A percentile compares a stretch with the other conserved stretches of the same genome.
Evolutionary conservation across 1,140 invertebrate genomes (phyloP).

Genomic region (Tachypleus tridentatus): DNA sequence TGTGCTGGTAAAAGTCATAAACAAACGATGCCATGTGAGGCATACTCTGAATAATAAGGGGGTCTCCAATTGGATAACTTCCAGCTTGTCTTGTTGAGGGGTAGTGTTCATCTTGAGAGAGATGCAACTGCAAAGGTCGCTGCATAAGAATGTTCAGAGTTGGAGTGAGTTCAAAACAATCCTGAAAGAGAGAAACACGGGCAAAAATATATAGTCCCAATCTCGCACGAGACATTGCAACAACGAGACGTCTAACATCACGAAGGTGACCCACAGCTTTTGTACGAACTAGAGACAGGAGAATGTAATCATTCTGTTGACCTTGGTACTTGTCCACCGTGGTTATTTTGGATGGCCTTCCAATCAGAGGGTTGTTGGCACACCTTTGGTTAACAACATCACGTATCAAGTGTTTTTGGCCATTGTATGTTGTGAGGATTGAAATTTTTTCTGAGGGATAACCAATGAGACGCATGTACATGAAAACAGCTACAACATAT

Average conservation of each 20-base stretch:
- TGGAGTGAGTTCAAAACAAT: constrained; percentile 91
- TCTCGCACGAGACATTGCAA: constrained; percentile 95
- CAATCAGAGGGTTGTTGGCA: constrained; percentile 92
- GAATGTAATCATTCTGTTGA: constrained; percentile 97
- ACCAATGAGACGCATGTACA: constrained; percentile 96
- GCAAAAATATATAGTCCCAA: constrained; percentile 96
- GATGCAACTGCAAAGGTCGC: constrained; percentile 58
- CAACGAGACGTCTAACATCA: constrained; percentile 90
- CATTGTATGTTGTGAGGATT: constrained; percentile 99
- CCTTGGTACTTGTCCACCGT: constrained; percentile 99
- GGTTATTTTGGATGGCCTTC: constrained; percentile 72
- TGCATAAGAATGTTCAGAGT: constrained; percentile 70
- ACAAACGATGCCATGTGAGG: constrained; percentile 52
- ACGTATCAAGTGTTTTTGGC: constrained; percentile 92
- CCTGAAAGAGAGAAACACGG: constrained; percentile 77
- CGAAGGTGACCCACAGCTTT: constrained; percentile 91
- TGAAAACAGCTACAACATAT: constrained; percentile 93
- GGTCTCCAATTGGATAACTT: constrained; percentile 6
- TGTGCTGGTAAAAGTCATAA: constrained; percentile 21
- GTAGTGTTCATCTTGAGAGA: too few species aligned
- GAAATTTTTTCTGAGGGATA: constrained; percentile 97
- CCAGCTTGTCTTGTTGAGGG: too few species aligned
- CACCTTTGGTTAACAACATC: constrained; percentile 93
- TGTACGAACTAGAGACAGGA: constrained; percentile 90
- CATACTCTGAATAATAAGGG: constrained; percentile 49